Conservation (phyloP, 1,140 invertebrate species). For the Pogonus chalceus region DNA sequence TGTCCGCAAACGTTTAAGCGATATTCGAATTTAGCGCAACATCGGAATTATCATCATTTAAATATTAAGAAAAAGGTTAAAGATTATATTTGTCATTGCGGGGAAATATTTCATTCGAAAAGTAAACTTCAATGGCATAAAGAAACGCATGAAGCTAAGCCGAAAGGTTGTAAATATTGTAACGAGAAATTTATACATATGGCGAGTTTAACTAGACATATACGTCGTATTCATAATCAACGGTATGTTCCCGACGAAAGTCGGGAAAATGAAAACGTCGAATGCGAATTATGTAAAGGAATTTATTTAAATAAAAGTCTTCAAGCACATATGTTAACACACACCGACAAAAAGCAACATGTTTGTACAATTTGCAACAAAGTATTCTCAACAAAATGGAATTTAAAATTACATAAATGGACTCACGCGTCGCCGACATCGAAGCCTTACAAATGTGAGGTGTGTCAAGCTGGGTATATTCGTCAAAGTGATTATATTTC, state of each 20-base stretch:
- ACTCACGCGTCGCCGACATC: conserved; percentile 72
- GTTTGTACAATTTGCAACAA: conserved; percentile 75
- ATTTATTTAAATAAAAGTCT: conserved; percentile 68
- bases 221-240: conserved; percentile 67
- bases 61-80: conserved; percentile 55
- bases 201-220: conserved; percentile 71
- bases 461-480: conserved; percentile 74
- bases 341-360: conserved; percentile 63
- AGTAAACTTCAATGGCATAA: conserved; percentile 76
- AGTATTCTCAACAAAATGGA: conserved; percentile 79
- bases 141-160: conserved; percentile 71
- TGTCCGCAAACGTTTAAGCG: conserved; percentile 76
- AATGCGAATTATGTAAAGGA: conserved; percentile 70
- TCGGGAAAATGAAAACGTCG: conserved; percentile 55
- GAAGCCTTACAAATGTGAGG: conserved; percentile 76
- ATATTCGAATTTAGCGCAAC: conserved; percentile 76
- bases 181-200: conserved; percentile 74
- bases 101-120: conserved; percentile 69
- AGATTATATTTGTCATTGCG: conserved; percentile 74
- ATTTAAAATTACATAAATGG: conserved; percentile 78
- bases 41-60: conserved; percentile 60
- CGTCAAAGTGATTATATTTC: conserved; percentile 67
- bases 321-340: conserved; percentile 68
- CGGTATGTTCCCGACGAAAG: conserved; percentile 55
- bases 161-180: conserved; percentile 73